These are phyloP conservation scores for Pristionchus pacificus DNA, from an alignment of 1,140 invertebrate species.

Conservation along the genomic window DNA sequence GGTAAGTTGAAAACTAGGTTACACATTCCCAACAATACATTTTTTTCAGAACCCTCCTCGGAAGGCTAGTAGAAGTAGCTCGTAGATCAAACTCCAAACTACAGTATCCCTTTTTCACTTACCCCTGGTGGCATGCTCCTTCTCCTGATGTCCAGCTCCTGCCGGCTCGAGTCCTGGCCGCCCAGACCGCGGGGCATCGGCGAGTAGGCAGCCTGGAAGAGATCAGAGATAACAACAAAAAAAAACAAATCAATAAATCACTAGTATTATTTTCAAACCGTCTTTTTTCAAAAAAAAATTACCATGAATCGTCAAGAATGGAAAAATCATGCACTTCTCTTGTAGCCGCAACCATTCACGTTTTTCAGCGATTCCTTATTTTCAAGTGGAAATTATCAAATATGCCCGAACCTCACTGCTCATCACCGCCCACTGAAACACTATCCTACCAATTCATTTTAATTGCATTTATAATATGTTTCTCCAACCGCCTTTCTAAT, in stretches of 20 bases:
- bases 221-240: neutral
- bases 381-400: neutral
- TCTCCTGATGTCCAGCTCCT: neutral
- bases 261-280: neutral
- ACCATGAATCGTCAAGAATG: too few species aligned
- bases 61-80: too few species aligned
- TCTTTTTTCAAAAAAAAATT: neutral
- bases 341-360: too few species aligned
- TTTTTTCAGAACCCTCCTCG: too few species aligned
- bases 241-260: neutral
- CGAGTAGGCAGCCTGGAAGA: neutral
- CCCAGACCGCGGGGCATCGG: neutral
- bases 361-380: too few species aligned
- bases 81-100: neutral
- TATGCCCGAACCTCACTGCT: too few species aligned
- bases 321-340: too few species aligned
- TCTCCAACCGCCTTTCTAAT: too few species aligned
- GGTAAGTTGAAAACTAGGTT: neutral
- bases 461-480: too few species aligned
- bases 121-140: neutral
- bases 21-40: too few species aligned
- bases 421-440: too few species aligned
- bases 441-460: too few species aligned
- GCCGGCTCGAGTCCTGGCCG: neutral
- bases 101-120: neutral